These are phyloP conservation scores for Thecocarcelia acutangulata DNA, from an alignment of 2,888 invertebrate species.

Conservation along the genomic window DNA sequence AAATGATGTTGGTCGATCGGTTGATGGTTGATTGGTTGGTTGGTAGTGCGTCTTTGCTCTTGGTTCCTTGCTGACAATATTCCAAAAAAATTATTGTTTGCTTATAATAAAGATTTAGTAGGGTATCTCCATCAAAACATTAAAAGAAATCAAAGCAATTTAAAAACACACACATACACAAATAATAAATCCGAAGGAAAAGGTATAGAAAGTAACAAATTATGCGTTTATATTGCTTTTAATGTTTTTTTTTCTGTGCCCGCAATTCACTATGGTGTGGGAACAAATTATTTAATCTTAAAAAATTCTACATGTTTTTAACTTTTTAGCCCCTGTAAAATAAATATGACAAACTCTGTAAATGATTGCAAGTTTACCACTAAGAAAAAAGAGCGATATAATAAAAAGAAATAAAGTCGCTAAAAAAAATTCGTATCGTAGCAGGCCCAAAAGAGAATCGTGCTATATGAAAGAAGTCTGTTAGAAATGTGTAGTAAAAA, in stretches of 20 bases:
- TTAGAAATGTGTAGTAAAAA: too few species aligned
- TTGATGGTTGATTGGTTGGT: background rate
- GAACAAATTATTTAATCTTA: background rate
- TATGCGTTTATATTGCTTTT: slow-evolving; percentile 46
- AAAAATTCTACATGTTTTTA: too few species aligned
- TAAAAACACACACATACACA: slow-evolving; percentile 1
- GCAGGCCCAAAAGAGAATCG: too few species aligned
- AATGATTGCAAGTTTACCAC: too few species aligned
- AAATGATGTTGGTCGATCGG: slow-evolving; percentile 37
- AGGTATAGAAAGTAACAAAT: slow-evolving; percentile 39
- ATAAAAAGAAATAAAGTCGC: too few species aligned
- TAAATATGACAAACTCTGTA: too few species aligned
- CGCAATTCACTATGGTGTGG: slow-evolving; percentile 20
- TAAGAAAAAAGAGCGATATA: too few species aligned
- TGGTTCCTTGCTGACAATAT: slow-evolving; percentile 11
- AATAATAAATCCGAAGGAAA: slow-evolving; percentile 14
- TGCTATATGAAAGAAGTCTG: too few species aligned
- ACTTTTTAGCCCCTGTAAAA: too few species aligned
- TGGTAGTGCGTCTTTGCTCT: background rate
- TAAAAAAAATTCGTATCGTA: too few species aligned
- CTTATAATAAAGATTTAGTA: slow-evolving; percentile 52
- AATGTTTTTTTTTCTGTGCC: slow-evolving; percentile 6
- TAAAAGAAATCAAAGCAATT: slow-evolving; percentile 66
- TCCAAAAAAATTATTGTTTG: slow-evolving; percentile 32
- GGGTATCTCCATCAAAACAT: slow-evolving; percentile 59